Conservation (phyloP, 2,888 invertebrate genomes). For the Escarpia spicata region DNA sequence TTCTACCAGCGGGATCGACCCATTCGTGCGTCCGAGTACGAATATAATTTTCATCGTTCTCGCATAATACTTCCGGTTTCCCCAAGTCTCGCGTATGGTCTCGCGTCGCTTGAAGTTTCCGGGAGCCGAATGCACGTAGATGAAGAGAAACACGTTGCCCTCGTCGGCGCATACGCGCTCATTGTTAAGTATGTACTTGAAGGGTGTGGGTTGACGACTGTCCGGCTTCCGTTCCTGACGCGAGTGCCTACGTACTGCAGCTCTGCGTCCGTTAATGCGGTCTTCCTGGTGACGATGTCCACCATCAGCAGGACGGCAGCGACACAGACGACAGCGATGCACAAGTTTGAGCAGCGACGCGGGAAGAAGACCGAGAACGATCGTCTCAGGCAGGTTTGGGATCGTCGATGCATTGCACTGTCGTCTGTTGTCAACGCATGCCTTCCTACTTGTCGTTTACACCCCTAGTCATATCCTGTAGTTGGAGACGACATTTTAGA, state of each 20-base stretch:
- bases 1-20: neutral
- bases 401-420: neutral
- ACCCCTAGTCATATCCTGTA: neutral
- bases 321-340: neutral
- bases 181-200: neutral
- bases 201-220: neutral
- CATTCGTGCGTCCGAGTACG: neutral
- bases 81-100: constrained; percentile 4
- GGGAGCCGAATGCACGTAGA: neutral
- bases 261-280: neutral
- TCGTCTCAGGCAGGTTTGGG: neutral
- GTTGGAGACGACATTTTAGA: neutral
- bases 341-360: neutral
- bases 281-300: neutral
- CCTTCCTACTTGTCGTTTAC: neutral
- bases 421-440: neutral
- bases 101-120: neutral
- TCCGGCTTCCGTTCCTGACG: neutral
- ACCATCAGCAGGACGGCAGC: neutral
- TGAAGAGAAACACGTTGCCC: neutral
- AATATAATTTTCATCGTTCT: neutral
- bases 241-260: neutral
- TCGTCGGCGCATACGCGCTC: neutral
- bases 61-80: neutral
- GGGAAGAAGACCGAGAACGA: neutral